Percentiles rank a stretch among this genome's conserved stretches.
Evolutionary conservation across 2,888 invertebrate species (phyloP).

Genomic region (Serripes groenlandicus): DNA sequence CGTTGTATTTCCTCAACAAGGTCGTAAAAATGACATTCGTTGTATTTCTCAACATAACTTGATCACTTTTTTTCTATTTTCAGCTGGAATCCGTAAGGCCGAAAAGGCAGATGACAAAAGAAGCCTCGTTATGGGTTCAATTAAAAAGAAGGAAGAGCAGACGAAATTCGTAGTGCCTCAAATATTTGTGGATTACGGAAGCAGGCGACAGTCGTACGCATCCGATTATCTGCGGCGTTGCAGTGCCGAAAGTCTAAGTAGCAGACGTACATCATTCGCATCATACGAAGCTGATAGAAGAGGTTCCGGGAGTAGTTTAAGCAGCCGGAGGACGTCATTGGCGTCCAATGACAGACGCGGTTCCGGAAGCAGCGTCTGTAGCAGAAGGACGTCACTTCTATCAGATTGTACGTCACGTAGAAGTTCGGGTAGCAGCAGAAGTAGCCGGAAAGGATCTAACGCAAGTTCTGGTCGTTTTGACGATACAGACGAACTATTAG

Average conservation of each 20-base stretch:
- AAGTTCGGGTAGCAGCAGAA: constrained; percentile 79
- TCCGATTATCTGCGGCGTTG: constrained; percentile 76
- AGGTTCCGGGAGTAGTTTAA: constrained; percentile 80
- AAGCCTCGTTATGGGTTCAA: constrained; percentile 78
- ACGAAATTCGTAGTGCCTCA: constrained; percentile 83
- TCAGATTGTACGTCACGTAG: constrained; percentile 80
- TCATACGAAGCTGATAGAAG: constrained; percentile 76
- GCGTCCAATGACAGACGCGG: constrained; percentile 81
- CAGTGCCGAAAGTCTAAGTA: constrained; percentile 74
- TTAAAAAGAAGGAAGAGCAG: constrained; percentile 78
- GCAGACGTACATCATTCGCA: constrained; percentile 75
- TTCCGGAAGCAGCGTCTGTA: constrained; percentile 79
- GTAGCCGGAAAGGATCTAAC: constrained; percentile 81
- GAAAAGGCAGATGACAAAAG: constrained; percentile 78
- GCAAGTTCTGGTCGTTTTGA: constrained; percentile 77
- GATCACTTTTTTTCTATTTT: constrained; percentile 28
- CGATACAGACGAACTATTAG: constrained; percentile 80
- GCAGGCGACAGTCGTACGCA: constrained; percentile 80
- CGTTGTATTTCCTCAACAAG: no score
- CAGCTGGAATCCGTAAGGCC: constrained; percentile 64
- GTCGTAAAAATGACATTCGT: no score
- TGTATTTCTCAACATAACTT: no score
- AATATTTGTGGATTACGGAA: constrained; percentile 83
- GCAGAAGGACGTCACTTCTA: constrained; percentile 80
- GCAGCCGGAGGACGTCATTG: constrained; percentile 80